Base-by-base conservation (phyloP, 1,140 invertebrate genomes). In the Sycophila sp. region DNA sequence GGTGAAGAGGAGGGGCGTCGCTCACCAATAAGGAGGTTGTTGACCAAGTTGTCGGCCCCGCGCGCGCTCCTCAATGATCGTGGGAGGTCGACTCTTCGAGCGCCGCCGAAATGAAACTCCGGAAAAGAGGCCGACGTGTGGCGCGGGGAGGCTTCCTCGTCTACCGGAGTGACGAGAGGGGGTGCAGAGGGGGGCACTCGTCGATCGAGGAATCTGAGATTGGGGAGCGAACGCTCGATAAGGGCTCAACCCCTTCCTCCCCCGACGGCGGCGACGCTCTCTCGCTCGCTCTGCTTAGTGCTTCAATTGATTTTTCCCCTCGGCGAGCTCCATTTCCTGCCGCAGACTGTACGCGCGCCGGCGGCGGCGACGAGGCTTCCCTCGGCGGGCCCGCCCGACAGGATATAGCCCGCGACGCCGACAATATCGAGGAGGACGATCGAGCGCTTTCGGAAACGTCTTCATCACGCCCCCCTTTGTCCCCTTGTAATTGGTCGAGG, bases 141-240 rank as follows among this genome's bases (percentile, higher is more conserved):
- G 45, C 42, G 19, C 5, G 11, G 28, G 10, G 26, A 34, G 24
- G 4, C 17, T 63, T 28, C 4, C 8, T 17, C 38, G 7, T 15
- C 5, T 45, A 8, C 17, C 19, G 7, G 15, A 15, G 34, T 65
- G 67, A 28, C 24, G 71, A 71, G 58, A 71, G 34, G 62, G 63
- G 53, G 73, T 71, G 49, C 56, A 58, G 40, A 45, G n/a, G 75
- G 74, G 72, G 47, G 72, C 55, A 53, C 28, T 32, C 55, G 75
- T 78, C 77, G 77, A 76, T 76, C 76, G 72, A 64, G 58, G 74
- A 78, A 78, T 76, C 59, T 42, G 68, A 74, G 66, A 74, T 69
- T 69, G 73, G 71, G 73, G 63, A 59, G 73, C 32, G 70, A 56
- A 63, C 30, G 56, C 65, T 64, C 66, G 73, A 73, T 72, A 75